A percentile compares a stretch with the other conserved stretches of the same genome.
phyloP scores from a whole-genome alignment of 2,888 invertebrate species.

The Smittia sp. region DNA sequence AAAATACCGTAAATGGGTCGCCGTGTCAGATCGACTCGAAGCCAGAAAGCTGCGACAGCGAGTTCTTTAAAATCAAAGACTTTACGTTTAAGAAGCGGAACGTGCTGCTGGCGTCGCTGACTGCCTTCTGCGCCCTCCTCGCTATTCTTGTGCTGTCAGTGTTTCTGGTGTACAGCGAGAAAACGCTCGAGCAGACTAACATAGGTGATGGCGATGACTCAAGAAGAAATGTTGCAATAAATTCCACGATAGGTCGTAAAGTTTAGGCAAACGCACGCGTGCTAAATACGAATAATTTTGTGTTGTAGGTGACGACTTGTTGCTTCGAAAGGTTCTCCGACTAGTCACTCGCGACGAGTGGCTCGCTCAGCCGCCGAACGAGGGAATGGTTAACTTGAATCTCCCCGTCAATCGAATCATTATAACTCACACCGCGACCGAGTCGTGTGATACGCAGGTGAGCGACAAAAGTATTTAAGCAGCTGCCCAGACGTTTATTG shows the following conservation, averaged over 20 bases:
- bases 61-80: not conserved
- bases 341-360: conserved; percentile 62
- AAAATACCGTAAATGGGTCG: not conserved
- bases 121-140: not conserved
- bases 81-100: not conserved
- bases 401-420: conserved; percentile 59
- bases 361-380: conserved; percentile 63
- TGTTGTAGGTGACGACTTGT: conserved; percentile 43
- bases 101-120: not conserved
- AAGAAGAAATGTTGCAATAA: conserved; percentile 53
- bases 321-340: conserved; percentile 53
- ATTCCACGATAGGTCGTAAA: conserved; percentile 52
- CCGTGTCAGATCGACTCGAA: conserved; percentile 11
- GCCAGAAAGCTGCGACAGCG: not conserved
- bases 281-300: not conserved
- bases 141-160: not conserved
- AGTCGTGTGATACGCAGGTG: conserved; percentile 59
- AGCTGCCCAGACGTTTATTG: too few species aligned
- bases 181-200: not conserved
- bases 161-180: not conserved
- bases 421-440: conserved; percentile 65
- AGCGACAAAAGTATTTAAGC: not conserved
- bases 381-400: conserved; percentile 51
- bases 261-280: conserved; percentile 39
- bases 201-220: conserved; percentile 52